Evolutionary conservation across 2,888 invertebrate species (phyloP), one percentile per base, ranked within the genome.

Genomic region (Listrodromus nycthemerus): DNA sequence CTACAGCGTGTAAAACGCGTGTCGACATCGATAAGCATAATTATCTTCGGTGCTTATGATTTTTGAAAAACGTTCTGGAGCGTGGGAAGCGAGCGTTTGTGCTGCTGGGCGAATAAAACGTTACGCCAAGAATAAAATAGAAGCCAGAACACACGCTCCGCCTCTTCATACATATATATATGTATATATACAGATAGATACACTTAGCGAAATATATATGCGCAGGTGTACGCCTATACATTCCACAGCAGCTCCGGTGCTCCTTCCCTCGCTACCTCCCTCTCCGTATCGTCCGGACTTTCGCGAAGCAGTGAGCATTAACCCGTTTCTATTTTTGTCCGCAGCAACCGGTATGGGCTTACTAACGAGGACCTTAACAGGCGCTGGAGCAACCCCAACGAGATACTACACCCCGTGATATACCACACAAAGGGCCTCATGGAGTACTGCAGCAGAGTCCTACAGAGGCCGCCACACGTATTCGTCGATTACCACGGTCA

Each of bases 281-380:
- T 19, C 55, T 24, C 27, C 16, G 30, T 8, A n/a, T 71, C 52
- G 48, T 30, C 27, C 27, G 30, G 24, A 58, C 30, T 58, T 58
- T 58, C 19, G 45, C 63, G 70, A 71, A 58, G 52, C 33, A 13
- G 75, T 48, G 30, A 55, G 48, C 55, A 79, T 67, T 52, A 69
- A 73, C 70, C 71, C 71, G 80, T 79, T 92, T 93, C 92, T 80
- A 80, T 83, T 83, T 83, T 76, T 80, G 67, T 82, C 82, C 41
- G 30, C 94, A 97, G 97, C 94, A 96, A 97, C 93, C 95, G 97
- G 87, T 97, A 97, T 94, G 97, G 97, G 71, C 94, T 98, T 92
- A 96, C 97, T 90, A 97, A 96, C 92, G 96, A 97, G 94, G 98
- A 98, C 94, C 94, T 98, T 92, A 98, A 98, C 94, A 95, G 97